phyloP scores from a whole-genome alignment of 1,140 invertebrate genomes.

The Aleiodes sp. region DNA sequence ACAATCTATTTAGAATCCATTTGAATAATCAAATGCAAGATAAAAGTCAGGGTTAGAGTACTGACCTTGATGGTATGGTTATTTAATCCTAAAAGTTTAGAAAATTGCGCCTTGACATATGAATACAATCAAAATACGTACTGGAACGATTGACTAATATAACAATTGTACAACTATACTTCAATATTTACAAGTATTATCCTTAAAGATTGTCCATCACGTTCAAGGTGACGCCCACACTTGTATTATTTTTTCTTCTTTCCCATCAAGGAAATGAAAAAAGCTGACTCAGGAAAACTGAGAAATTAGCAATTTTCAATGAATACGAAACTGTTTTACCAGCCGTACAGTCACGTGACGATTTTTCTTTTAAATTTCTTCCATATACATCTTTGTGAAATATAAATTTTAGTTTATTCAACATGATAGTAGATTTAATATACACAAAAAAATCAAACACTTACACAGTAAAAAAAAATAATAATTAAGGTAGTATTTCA shows the following conservation, averaged over 20 bases:
- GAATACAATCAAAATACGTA: not conserved
- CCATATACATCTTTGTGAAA: not conserved
- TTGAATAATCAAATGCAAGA: not conserved
- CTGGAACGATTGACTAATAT: not conserved
- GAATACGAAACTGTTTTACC: no score
- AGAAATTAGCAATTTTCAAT: no score
- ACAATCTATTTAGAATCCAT: not conserved
- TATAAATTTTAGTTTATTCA: slow-evolving; percentile 12
- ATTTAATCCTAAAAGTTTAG: not conserved
- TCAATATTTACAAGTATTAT: not conserved
- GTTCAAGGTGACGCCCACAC: not conserved
- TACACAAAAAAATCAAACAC: not conserved
- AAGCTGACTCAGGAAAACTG: not conserved
- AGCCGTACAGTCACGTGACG: no score
- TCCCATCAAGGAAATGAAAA: no score
- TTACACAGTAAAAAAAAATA: not conserved
- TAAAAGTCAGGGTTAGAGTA: not conserved
- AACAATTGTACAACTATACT: not conserved
- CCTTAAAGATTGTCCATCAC: not conserved
- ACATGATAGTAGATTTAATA: not conserved
- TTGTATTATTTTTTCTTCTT: not conserved
- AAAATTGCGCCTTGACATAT: not conserved
- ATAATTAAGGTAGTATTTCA: not conserved
- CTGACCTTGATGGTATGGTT: not conserved
- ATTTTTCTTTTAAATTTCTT: no score